These are phyloP conservation scores for Carassius carassius DNA, from an alignment of 2,113 vertebrate genomes.

Conservation along the genomic window DNA sequence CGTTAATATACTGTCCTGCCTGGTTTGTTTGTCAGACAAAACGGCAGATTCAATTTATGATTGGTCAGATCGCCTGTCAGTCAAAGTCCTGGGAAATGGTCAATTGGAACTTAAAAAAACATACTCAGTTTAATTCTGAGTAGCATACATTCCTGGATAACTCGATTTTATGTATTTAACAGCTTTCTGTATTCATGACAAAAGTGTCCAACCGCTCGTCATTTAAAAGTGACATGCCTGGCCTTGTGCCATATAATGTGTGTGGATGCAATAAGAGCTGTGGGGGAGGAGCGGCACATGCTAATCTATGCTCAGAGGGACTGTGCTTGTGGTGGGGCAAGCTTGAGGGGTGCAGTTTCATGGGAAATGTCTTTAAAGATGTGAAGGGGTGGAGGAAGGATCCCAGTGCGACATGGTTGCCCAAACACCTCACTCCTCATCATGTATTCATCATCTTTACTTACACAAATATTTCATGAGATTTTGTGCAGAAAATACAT, in stretches of 20 bases:
- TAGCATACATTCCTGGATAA: not conserved
- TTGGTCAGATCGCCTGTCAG: too few species aligned
- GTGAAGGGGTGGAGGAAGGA: slow-evolving; percentile 10
- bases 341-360: slow-evolving; percentile 8
- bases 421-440: slow-evolving; percentile 33
- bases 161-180: not conserved
- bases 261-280: not conserved
- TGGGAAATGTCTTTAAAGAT: slow-evolving; percentile 42
- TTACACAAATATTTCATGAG: slow-evolving; percentile 32
- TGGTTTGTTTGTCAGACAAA: too few species aligned
- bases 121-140: not conserved
- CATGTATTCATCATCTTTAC: slow-evolving; percentile 42
- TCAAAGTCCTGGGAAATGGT: too few species aligned
- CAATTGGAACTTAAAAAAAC: not conserved
- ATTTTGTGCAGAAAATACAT: not conserved
- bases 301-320: slow-evolving; percentile 4
- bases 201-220: too few species aligned
- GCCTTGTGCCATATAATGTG: not conserved
- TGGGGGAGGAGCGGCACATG: not conserved
- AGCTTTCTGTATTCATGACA: not conserved
- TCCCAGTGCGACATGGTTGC: slow-evolving; percentile 32
- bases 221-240: not conserved
- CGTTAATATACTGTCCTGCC: too few species aligned
- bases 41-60: too few species aligned
- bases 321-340: not conserved